Evolutionary conservation across 2,797 vertebrate species (phyloP).

Genomic region (Hybognathus amarus): DNA sequence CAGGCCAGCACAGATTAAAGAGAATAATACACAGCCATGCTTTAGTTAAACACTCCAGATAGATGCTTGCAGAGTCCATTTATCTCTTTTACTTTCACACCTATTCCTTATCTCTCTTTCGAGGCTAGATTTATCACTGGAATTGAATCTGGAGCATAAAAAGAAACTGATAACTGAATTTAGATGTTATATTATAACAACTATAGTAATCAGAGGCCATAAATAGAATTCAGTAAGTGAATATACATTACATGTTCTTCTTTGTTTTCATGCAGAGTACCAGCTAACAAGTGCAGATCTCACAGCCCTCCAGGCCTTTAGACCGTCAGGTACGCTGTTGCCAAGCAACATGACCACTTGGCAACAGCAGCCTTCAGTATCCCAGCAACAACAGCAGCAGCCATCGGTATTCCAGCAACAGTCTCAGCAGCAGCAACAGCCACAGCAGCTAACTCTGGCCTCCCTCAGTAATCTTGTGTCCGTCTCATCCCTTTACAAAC

Average conservation of each 20-base stretch:
- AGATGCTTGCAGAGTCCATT: background rate
- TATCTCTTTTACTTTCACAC: background rate
- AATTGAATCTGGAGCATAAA: background rate
- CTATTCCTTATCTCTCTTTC: background rate
- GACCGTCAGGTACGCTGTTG: slow-evolving; percentile 87
- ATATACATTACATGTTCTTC: slow-evolving; percentile 9
- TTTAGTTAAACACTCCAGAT: background rate
- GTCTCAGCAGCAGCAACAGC: slow-evolving; percentile 71
- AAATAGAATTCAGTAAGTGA: background rate
- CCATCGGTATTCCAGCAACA: slow-evolving; percentile 77
- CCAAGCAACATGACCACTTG: slow-evolving; percentile 92
- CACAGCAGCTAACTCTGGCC: slow-evolving; percentile 84
- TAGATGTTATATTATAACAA: background rate
- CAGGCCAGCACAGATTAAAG: background rate
- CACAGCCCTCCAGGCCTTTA: slow-evolving; percentile 92
- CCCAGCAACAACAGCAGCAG: slow-evolving; percentile 85
- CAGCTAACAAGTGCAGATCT: slow-evolving; percentile 95
- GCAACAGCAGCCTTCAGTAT: slow-evolving; percentile 86
- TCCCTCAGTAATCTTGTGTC: slow-evolving; percentile 94
- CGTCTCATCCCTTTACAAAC: slow-evolving; percentile 66
- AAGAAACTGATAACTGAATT: background rate
- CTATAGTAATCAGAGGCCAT: background rate
- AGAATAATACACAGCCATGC: background rate
- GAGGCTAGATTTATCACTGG: background rate
- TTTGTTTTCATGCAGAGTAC: slow-evolving; percentile 84